phyloP scores from a whole-genome alignment of 2,797 vertebrate species.

The Toxotes lorentzi region DNA sequence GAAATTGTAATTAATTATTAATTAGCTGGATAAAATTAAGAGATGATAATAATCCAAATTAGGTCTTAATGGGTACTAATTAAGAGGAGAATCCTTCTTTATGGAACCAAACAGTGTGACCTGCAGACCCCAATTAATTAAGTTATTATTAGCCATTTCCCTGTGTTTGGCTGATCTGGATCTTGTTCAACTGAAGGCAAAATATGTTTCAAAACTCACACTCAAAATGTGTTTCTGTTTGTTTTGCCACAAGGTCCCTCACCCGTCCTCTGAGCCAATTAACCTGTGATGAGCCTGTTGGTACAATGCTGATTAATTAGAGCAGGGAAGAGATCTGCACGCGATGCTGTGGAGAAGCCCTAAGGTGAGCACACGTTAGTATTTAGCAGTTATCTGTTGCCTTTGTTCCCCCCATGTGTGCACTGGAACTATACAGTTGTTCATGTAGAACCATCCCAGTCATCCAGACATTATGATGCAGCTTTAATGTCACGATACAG shows the following conservation, averaged over 20 bases:
- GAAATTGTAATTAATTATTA: conserved; percentile 86
- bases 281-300: conserved; percentile 85
- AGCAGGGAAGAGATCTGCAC: conserved; percentile 75
- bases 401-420: conserved; percentile 74
- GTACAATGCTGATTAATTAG: conserved; percentile 91
- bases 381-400: conserved; percentile 80
- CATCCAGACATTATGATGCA: not conserved
- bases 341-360: conserved; percentile 75
- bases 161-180: conserved; percentile 66
- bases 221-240: conserved; percentile 62
- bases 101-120: conserved; percentile 83
- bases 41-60: conserved; percentile 85
- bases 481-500: not conserved
- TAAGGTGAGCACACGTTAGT: conserved; percentile 87
- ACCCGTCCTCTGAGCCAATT: conserved; percentile 86
- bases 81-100: conserved; percentile 83
- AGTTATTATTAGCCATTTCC: conserved; percentile 83
- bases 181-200: conserved; percentile 53
- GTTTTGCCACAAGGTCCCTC: conserved; percentile 63
- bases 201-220: conserved; percentile 48
- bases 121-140: conserved; percentile 87
- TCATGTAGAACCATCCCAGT: conserved; percentile 11
- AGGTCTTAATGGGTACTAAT: conserved; percentile 87
- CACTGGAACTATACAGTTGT: conserved; percentile 54
- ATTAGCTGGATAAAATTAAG: conserved; percentile 87